Evolutionary conservation across 2,113 vertebrate species (phyloP), one percentile per base, ranked within the genome.

Genomic region (Ceyx margarethae): DNA sequence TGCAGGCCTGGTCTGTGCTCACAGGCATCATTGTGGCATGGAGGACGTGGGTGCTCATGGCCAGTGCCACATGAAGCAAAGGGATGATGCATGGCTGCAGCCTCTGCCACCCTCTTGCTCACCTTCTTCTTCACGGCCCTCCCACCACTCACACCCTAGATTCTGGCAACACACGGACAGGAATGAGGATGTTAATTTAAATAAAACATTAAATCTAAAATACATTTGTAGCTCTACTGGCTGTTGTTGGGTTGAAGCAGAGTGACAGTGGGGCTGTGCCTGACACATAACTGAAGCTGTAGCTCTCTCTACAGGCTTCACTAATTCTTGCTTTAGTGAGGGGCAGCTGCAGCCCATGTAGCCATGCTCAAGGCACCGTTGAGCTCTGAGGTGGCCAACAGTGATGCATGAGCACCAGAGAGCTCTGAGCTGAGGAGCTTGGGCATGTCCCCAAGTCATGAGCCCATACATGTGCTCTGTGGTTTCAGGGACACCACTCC

Each of bases 291-390:
- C 84, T 57, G 57, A 97, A 80, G 85, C 88, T 85, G 95, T 67
- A 92, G 96, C 94, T 96, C 96, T 96, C 91, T 91, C 96, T 83
- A 76, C 94, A 91, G 96, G 96, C 93, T 78, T 83, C 22, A 2
- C 42, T n/a, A 2, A 2, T 28, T 56, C 51, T 43, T 25, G 71
- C 51, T 11, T 42, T 18, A 28, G 13, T 1, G 3, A 11, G 15
- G 26, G 6, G 18, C 26, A 14, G 33, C 42, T 5, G 11, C 68
- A 53, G 62, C 20, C n/a, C 35, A 22, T 2, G 0, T 15, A 9
- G 45, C 61, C 0, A 0, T 15, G 40, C 69, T 51, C 0, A 0
- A 25, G 22, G 29, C 15, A 40, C 25, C 1, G 1, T 2, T 8
- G 43, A 21, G 37, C 43, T 37, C 5, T 1, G 53, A 21, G 0